Evolutionary conservation across 2,888 invertebrate genomes (phyloP), one percentile per base, ranked within the genome.

Genomic region (Stenotaenia linearis): DNA sequence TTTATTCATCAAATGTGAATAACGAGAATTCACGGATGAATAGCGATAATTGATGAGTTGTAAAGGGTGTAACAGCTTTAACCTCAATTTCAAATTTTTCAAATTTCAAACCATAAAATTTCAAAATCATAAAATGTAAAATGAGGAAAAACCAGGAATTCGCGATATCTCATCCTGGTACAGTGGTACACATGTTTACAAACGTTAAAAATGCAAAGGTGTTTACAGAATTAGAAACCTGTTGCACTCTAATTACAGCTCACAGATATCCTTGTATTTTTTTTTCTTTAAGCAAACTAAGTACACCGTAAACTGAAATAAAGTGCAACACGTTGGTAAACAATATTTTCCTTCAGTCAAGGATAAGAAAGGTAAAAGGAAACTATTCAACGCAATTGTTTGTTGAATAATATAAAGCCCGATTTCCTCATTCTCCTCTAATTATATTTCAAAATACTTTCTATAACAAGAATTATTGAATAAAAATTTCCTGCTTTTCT

Each of bases 391-490:
- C n/a, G 25, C 69, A 28, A 28, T 4, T 23, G 1, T 2, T 69
- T 69, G 28, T 69, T 10, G 10, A 69, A 69, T 28, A 69, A 69
- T 12, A 69, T 25, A 50, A 32, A 4, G 32, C 32, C 21, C 21
- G 50, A 69, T 69, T 69, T 69, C 69, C 69, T 69, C 69, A 69
- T 69, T 69, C 69, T 69, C 69, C 21, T 50, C 21, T n/a, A 50
- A 18, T 50, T 25, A 69, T 15, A 25, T 25, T 28, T 15, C 0
- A 7, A 28, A 28, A 28, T 25, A 23, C 10, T 25, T 69, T 69
- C 56, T 9, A 21, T 21, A 18, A 56, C 7, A 23, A 0, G 21
- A 56, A 69, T 69, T 25, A 69, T 69, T 69, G 69, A 69, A 69
- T 28, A 69, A 23, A n/a, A 69, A 69, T 69, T 69, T 69, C 69